Conservation (phyloP, 2,888 invertebrate species). For the Cryptus viduatorius region DNA sequence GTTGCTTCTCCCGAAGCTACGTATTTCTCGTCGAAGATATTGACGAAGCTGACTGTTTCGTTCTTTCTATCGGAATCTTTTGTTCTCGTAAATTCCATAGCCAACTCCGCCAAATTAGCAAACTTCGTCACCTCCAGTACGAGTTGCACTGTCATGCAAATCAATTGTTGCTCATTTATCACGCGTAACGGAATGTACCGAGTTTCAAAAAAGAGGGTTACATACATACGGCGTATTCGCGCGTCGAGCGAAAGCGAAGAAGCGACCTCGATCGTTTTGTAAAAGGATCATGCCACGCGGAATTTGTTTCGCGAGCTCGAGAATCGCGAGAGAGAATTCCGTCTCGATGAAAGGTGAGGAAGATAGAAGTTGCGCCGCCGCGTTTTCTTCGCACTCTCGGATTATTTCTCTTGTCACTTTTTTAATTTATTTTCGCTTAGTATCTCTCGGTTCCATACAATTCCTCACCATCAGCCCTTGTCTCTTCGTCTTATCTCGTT, state of each 20-base stretch:
- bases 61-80: conserved; percentile 6
- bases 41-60: neutral
- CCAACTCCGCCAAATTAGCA: conserved; percentile 53
- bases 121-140: conserved; percentile 17
- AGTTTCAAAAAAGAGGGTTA: conserved; percentile 35
- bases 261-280: conserved; percentile 59
- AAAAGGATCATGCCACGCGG: conserved; percentile 42
- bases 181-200: conserved; percentile 24
- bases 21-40: neutral
- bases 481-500: conserved; percentile 69
- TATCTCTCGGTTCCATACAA: conserved; percentile 44
- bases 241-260: conserved; percentile 22
- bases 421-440: conserved; percentile 39
- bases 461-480: conserved; percentile 46
- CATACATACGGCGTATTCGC: neutral
- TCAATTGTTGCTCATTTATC: conserved; percentile 64
- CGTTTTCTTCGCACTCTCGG: conserved; percentile 40
- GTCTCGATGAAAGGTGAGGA: conserved; percentile 58
- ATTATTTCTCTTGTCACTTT: neutral
- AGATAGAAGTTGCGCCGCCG: conserved; percentile 35
- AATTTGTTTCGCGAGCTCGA: conserved; percentile 35
- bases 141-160: conserved; percentile 60
- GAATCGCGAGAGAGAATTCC: conserved; percentile 31
- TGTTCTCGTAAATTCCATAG: conserved; percentile 40
- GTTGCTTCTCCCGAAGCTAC: too few species aligned